Conservation (phyloP, 2,797 vertebrate species). For the Thalassophryne amazonica region DNA sequence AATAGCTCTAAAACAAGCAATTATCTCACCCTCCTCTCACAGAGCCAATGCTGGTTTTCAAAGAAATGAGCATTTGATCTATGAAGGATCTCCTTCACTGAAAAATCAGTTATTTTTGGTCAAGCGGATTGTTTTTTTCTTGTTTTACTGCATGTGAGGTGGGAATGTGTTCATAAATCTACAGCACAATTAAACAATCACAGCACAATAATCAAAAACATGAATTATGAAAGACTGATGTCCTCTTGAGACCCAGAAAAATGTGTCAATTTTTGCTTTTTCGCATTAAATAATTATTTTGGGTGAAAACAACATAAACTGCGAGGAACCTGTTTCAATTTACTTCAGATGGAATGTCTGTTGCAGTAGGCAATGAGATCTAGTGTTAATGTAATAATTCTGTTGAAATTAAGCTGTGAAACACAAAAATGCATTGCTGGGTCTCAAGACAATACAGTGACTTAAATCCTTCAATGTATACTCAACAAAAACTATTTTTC, state of each 20-base stretch:
- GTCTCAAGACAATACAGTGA: too few relatives aligned
- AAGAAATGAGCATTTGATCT: conserved; percentile 16
- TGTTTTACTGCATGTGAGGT: not conserved
- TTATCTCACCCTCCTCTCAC: conserved; percentile 41
- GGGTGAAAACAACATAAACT: too few relatives aligned
- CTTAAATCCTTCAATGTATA: too few relatives aligned
- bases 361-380: too few relatives aligned
- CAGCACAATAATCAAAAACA: not conserved
- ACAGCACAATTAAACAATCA: not conserved
- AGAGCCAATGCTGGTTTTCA: conserved; percentile 1
- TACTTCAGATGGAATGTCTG: too few relatives aligned
- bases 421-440: too few relatives aligned
- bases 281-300: too few relatives aligned
- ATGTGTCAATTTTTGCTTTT: not conserved
- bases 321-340: too few relatives aligned
- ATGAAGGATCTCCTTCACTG: conserved; percentile 3
- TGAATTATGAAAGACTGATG: not conserved
- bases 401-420: too few relatives aligned
- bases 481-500: too few relatives aligned
- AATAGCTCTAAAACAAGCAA: conserved; percentile 51
- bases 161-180: not conserved
- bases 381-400: too few relatives aligned
- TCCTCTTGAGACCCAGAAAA: not conserved
- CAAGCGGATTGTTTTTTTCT: not conserved
- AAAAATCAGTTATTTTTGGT: not conserved